Evolutionary conservation across 2,797 vertebrate genomes (phyloP), one percentile per base, ranked within the genome.

Genomic region (Danio tinwini): DNA sequence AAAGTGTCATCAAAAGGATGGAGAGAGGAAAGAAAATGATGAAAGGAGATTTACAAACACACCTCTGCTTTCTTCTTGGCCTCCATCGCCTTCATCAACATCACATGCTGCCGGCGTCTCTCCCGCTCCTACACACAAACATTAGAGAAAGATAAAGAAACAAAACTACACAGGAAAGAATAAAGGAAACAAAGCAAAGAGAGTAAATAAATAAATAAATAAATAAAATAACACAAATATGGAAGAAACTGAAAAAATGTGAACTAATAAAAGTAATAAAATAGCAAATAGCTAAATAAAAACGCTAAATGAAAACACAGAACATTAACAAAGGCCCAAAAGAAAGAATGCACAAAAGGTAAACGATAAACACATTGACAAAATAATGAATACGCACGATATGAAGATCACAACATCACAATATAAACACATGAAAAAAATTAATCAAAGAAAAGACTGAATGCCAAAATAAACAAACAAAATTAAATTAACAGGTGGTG

Each of bases 51-150:
- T 61, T 49, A 5, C 19, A 39, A 40, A 29, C 94, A 88, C 89
- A 99, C 98, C 93, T 98, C 96, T 59, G 95, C 96, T 89, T 96
- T 99, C 87, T 96, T 99, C 78, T 96, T 95, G 50, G 96, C 95
- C 84, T 99, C 97, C 90, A 98, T 94, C 69, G 96, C 96, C 92
- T 97, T 99, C 94, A 97, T 94, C 63, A 99, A 93, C 94, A 98
- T 96, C 94, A 96, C 94, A 82, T 99, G 97, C 82, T 99, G 97
- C 74, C 95, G 91, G 74, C 96, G 94, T 86, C 97, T 92, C 86
- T 99, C 97, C 82, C 95, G 94, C 82, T 99, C 97, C 98, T 99
- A 85, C 86, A 39, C 10, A 78, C 52, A 40, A 10, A 78, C 53
- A 42, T 56, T 37, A 69, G 21, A 76, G 45, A 17, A 5, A 37